Percentiles rank a stretch among this genome's conserved stretches.
phyloP scores from a whole-genome alignment of 2,113 vertebrate species.

The Myrmecobius fasciatus region DNA sequence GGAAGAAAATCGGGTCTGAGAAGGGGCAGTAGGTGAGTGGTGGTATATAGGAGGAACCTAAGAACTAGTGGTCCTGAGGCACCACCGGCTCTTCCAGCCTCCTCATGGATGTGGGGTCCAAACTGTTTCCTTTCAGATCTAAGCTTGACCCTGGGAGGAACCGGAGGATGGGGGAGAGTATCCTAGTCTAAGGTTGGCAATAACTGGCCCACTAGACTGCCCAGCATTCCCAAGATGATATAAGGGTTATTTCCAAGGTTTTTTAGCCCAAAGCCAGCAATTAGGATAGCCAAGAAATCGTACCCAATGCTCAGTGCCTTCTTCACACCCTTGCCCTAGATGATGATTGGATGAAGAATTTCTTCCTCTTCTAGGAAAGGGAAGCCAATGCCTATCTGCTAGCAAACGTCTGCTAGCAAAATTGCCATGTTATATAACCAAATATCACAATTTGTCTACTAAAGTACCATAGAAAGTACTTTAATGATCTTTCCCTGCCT shows the following conservation, averaged over 20 bases:
- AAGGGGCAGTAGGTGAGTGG: not conserved
- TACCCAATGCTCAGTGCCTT: not conserved
- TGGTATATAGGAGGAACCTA: not conserved
- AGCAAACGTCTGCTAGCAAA: not conserved
- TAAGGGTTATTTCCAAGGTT: not conserved
- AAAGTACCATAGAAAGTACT: not conserved
- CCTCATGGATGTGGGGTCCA: not conserved
- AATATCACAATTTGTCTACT: not conserved
- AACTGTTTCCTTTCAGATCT: not conserved
- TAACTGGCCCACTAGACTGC: not conserved
- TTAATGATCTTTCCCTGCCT: not conserved
- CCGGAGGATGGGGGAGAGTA: not conserved
- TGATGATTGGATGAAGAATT: not conserved
- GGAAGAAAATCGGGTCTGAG: constrained; percentile 11
- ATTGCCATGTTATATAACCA: not conserved
- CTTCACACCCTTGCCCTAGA: not conserved
- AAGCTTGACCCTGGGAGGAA: not conserved
- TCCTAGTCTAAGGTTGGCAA: not conserved
- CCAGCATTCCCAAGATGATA: not conserved
- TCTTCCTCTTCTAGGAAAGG: not conserved
- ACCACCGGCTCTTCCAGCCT: not conserved
- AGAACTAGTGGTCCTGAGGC: not conserved
- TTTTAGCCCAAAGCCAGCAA: not conserved
- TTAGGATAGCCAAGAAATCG: not conserved
- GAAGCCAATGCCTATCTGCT: not conserved